Conservation (phyloP, 1,140 invertebrate genomes). For the Sesamia nonagrioides region DNA sequence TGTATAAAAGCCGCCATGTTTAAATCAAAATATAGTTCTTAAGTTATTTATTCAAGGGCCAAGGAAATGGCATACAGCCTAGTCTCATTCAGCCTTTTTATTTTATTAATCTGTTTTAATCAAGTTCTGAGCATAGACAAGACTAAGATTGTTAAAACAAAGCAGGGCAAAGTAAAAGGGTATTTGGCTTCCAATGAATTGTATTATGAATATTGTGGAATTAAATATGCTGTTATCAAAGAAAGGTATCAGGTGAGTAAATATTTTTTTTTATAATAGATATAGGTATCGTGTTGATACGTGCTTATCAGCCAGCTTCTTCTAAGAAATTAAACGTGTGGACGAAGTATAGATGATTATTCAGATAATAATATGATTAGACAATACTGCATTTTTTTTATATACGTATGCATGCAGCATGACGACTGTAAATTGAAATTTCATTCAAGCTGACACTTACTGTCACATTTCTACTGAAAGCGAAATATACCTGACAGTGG, state of each 20-base stretch:
- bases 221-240: slow-evolving; percentile 73
- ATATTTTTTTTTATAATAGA: background rate
- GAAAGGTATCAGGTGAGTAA: slow-evolving; percentile 25
- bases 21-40: background rate
- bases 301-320: background rate
- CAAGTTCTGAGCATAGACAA: slow-evolving; percentile 51
- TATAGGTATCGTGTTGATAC: background rate
- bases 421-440: no score
- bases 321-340: background rate
- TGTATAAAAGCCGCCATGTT: slow-evolving; percentile 40
- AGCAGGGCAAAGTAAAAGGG: slow-evolving; percentile 78
- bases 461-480: no score
- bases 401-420: no score
- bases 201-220: slow-evolving; percentile 78
- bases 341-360: background rate
- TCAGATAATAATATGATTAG: background rate
- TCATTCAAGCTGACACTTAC: no score
- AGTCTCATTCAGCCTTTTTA: background rate
- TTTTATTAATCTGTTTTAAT: slow-evolving; percentile 12
- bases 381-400: background rate
- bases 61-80: slow-evolving; percentile 44
- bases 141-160: slow-evolving; percentile 68
- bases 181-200: slow-evolving; percentile 64
- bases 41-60: slow-evolving; percentile 21
- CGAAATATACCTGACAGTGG: no score